phyloP scores from a whole-genome alignment of 2,113 vertebrate genomes.

The Cryptoleucopteryx plumbea region DNA sequence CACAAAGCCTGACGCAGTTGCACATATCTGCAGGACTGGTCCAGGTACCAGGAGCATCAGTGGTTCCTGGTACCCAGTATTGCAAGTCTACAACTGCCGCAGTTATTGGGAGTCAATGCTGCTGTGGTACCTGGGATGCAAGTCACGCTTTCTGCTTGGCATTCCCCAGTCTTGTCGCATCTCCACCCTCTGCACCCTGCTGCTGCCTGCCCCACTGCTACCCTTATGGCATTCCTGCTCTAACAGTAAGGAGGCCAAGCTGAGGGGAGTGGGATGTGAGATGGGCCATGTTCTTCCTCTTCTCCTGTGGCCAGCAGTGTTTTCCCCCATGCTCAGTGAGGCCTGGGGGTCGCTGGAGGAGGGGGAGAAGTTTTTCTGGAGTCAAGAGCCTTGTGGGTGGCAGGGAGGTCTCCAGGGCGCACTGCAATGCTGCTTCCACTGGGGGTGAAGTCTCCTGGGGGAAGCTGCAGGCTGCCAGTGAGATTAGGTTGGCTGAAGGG shows the following conservation, averaged over 20 bases:
- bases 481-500: not conserved
- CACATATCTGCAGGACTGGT: not conserved
- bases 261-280: accelerated
- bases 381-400: not conserved
- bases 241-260: not conserved
- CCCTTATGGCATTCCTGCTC: not conserved
- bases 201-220: not conserved
- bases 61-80: not conserved
- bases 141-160: not conserved
- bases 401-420: accelerated
- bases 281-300: not conserved
- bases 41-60: not conserved
- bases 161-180: not conserved
- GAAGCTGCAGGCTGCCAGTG: not conserved
- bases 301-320: accelerated
- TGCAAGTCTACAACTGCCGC: accelerated
- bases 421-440: not conserved
- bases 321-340: not conserved
- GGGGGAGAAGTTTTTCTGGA: not conserved
- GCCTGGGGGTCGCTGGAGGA: not conserved
- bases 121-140: not conserved
- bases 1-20: not conserved
- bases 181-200: not conserved
- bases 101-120: not conserved
- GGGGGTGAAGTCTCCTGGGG: not conserved